These are phyloP conservation scores for Crepidodera aurea DNA, from an alignment of 2,888 invertebrate species.

Conservation along the genomic window DNA sequence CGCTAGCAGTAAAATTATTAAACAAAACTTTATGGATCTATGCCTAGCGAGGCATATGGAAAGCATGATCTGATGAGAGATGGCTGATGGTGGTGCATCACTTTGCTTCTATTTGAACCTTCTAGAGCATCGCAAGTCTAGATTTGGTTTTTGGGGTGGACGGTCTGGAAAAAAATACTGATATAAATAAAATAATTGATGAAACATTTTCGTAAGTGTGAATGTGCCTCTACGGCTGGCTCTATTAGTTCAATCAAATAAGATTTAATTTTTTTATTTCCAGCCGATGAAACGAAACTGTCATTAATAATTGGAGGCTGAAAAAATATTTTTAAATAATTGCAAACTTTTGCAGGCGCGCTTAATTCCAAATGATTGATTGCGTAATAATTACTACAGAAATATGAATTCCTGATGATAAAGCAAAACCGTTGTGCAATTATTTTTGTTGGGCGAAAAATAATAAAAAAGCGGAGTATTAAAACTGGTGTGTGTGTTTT, in stretches of 20 bases:
- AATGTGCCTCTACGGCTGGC: no score
- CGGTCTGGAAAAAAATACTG: conserved; percentile 24
- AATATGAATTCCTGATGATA: conserved; percentile 11
- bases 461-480: not conserved
- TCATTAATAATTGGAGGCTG: conserved; percentile 11
- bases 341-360: conserved; percentile 6
- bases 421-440: conserved; percentile 16
- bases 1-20: conserved; percentile 41
- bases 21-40: conserved; percentile 37
- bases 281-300: not conserved
- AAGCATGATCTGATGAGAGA: conserved; percentile 56
- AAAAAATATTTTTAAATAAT: conserved; percentile 24
- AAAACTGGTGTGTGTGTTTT: no score
- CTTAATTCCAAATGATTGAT: conserved; percentile 21
- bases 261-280: no score
- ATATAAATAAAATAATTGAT: no score
- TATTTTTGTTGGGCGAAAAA: not conserved
- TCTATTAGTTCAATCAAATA: no score
- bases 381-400: conserved; percentile 17
- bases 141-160: conserved; percentile 1
- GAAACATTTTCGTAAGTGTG: no score
- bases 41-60: conserved; percentile 53
- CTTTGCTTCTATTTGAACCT: conserved; percentile 43
- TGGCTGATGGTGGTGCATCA: conserved; percentile 52
- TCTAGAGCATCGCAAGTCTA: conserved; percentile 24